These are phyloP conservation scores for Hypotaenidia okinawae DNA, from an alignment of 2,797 vertebrate genomes.

Conservation along the genomic window DNA sequence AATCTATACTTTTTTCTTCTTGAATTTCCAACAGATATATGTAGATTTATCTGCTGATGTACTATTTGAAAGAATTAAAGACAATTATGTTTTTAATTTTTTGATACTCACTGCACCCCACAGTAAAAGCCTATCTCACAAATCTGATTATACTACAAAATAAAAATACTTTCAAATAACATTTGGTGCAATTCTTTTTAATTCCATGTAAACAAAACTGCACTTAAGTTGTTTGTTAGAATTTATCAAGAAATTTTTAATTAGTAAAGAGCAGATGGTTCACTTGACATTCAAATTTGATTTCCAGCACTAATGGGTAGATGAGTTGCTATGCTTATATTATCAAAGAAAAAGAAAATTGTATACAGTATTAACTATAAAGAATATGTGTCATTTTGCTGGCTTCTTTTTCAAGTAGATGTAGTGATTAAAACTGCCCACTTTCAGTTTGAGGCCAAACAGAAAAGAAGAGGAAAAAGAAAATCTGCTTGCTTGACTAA, in stretches of 20 bases:
- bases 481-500: neutral
- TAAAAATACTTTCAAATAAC: neutral
- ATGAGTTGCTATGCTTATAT: neutral
- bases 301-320: constrained; percentile 1
- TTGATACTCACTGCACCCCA: neutral
- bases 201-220: neutral
- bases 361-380: neutral
- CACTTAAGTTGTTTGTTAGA: neutral
- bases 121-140: neutral
- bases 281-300: neutral
- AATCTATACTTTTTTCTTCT: neutral
- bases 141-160: neutral
- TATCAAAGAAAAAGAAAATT: neutral
- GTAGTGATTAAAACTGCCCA: neutral
- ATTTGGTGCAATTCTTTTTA: neutral
- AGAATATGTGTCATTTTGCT: neutral
- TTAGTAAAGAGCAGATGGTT: neutral
- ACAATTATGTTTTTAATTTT: neutral
- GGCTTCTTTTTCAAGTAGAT: neutral
- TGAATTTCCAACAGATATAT: neutral
- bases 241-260: neutral
- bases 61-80: neutral
- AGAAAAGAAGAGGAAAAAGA: neutral
- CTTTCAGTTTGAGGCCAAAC: neutral
- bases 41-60: neutral